These are phyloP conservation scores for Coluber constrictor DNA, from an alignment of 2,797 vertebrate species.

Conservation along the genomic window DNA sequence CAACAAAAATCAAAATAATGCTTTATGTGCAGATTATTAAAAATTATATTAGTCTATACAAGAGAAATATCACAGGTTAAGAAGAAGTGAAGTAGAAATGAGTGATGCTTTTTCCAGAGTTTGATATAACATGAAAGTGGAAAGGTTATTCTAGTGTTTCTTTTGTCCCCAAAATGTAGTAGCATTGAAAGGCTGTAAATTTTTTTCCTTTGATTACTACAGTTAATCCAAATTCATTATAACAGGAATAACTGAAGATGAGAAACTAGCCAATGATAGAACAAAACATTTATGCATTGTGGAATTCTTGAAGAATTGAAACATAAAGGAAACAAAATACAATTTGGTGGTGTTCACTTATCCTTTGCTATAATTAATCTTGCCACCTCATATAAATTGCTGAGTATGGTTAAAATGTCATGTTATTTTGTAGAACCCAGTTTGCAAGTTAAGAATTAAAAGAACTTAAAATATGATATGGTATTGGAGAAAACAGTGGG, in stretches of 20 bases:
- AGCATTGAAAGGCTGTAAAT: not conserved
- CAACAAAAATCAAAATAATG: slow-evolving; percentile 35
- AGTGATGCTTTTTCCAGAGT: not conserved
- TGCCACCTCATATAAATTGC: not conserved
- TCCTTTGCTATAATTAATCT: not conserved
- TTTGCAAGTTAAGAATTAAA: not conserved
- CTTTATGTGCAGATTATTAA: slow-evolving; percentile 43
- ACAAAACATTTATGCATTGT: not conserved
- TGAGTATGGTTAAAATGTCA: not conserved
- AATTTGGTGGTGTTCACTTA: not conserved
- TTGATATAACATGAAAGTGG: slow-evolving; percentile 15
- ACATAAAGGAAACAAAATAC: not conserved
- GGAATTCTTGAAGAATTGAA: not conserved
- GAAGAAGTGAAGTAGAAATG: slow-evolving; percentile 4
- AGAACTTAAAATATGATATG: not conserved
- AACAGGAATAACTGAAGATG: not conserved
- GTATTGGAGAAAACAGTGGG: not conserved
- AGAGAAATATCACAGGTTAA: slow-evolving; percentile 21
- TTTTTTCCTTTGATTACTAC: slow-evolving; percentile 6
- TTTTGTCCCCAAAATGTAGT: slow-evolving; percentile 29
- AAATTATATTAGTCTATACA: slow-evolving; percentile 38
- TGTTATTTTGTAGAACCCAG: not conserved
- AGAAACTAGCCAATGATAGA: not conserved
- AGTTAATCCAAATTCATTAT: slow-evolving; percentile 3
- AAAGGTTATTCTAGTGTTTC: slow-evolving; percentile 13